These are phyloP conservation scores for Mythimna pallens DNA, from an alignment of 2,888 invertebrate genomes.

Conservation along the genomic window DNA sequence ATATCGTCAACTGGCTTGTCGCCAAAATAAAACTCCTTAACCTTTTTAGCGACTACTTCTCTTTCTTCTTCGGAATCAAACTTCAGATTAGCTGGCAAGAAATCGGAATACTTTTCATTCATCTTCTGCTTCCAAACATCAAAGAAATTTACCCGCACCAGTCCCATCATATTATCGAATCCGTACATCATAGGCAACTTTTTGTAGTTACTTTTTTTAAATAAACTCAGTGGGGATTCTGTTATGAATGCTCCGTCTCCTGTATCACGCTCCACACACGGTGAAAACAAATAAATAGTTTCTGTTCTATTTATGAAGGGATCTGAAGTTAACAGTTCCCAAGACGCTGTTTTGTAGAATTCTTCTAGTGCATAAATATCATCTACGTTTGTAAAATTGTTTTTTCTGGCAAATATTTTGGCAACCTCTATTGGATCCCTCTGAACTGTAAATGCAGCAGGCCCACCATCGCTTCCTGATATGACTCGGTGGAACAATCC, in stretches of 20 bases:
- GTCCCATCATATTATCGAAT: background rate
- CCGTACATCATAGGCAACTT: conserved; percentile 72
- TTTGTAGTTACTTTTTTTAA: conserved; percentile 67
- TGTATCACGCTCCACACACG: conserved; percentile 27
- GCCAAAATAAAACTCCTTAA: conserved; percentile 76
- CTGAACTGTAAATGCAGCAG: conserved; percentile 9
- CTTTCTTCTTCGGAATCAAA: conserved; percentile 71
- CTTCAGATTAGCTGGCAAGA: conserved; percentile 73
- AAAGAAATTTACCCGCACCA: background rate
- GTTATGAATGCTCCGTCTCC: conserved; percentile 66
- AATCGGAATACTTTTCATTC: conserved; percentile 68
- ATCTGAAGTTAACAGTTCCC: conserved; percentile 63
- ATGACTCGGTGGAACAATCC: conserved; percentile 75
- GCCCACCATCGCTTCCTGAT: conserved; percentile 64
- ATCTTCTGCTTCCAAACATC: conserved; percentile 71
- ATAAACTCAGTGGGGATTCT: conserved; percentile 71
- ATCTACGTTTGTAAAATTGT: conserved; percentile 57
- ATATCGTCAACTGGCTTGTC: conserved; percentile 65
- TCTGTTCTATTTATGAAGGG: conserved; percentile 59
- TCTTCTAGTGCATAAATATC: conserved; percentile 73
- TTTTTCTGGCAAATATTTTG: background rate
- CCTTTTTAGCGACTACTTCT: conserved; percentile 62
- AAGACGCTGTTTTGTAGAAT: conserved; percentile 71
- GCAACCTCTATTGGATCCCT: conserved; percentile 12
- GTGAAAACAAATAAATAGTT: conserved; percentile 50